Conservation (phyloP, 2,113 vertebrate species). For the Varanus salvator region DNA sequence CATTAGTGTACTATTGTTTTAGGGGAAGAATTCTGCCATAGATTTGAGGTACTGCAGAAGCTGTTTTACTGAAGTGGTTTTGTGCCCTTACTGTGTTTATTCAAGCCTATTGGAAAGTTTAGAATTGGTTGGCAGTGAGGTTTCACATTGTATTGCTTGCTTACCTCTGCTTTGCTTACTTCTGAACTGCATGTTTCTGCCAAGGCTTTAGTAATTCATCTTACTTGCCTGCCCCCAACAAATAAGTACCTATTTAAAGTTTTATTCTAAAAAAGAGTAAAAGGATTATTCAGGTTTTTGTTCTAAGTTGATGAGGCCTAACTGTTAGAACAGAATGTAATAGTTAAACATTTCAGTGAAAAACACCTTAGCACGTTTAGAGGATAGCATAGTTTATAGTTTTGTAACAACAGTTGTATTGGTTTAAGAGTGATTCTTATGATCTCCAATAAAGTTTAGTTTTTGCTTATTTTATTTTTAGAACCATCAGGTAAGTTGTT, state of each 20-base stretch:
- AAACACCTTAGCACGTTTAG: neutral
- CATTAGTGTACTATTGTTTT: neutral
- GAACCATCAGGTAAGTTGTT: neutral
- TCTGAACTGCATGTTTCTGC: neutral
- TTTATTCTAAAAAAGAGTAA: neutral
- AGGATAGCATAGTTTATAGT: neutral
- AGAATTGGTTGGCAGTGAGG: neutral
- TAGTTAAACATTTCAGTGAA: neutral
- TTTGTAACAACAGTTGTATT: neutral
- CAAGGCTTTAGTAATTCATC: neutral
- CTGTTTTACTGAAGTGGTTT: neutral
- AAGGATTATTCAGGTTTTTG: neutral
- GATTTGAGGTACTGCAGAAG: neutral
- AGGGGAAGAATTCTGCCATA: neutral
- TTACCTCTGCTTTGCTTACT: neutral
- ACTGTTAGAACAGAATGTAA: slow-evolving; percentile 7
- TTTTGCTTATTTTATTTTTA: neutral
- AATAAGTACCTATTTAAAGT: neutral
- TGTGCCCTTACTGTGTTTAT: neutral
- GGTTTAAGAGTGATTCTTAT: neutral
- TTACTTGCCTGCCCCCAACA: neutral
- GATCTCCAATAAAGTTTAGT: neutral
- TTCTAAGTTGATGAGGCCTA: neutral
- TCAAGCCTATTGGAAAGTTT: neutral
- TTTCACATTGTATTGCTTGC: neutral